phyloP scores from a whole-genome alignment of 2,113 vertebrate genomes.

The Serilophus lunatus region DNA sequence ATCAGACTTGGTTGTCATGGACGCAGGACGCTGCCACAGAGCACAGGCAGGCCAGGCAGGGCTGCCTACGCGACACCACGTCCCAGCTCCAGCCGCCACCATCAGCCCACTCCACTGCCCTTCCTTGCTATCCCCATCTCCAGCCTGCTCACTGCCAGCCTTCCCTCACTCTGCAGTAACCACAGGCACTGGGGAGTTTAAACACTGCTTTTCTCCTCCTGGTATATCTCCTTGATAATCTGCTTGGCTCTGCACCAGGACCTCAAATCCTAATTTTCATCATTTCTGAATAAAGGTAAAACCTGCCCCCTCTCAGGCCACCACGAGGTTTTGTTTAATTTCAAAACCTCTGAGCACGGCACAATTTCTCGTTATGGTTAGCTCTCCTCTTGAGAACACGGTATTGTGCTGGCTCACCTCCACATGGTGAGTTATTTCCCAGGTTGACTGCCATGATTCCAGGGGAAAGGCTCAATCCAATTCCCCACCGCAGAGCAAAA shows the following conservation, averaged over 20 bases:
- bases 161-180: background rate
- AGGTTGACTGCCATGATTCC: background rate
- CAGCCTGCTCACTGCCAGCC: background rate
- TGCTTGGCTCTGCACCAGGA: background rate
- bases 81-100: background rate
- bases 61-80: background rate
- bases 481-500: background rate
- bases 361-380: background rate
- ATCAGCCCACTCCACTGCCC: accelerated
- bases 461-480: background rate
- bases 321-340: background rate
- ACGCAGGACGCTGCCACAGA: background rate
- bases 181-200: background rate
- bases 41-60: background rate
- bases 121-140: background rate
- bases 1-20: background rate
- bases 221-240: background rate
- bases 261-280: background rate
- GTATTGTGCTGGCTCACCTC: background rate
- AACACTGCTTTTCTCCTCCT: background rate
- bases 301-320: background rate
- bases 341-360: background rate
- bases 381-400: background rate
- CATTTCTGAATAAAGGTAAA: background rate
- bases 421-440: background rate